Conservation (phyloP, 2,888 invertebrate genomes). For the Charanyca ferruginea region DNA sequence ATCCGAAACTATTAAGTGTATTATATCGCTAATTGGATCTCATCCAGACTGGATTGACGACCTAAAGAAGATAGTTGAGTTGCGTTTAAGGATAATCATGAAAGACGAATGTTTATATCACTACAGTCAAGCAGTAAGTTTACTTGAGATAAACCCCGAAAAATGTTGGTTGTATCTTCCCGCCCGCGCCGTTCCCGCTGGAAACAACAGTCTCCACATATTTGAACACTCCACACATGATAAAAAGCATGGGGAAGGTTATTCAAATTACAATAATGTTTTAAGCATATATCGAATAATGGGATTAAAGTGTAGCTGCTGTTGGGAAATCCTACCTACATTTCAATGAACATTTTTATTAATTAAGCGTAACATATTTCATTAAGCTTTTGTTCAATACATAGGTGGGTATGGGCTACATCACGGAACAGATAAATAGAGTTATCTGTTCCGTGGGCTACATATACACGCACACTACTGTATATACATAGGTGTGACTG, state of each 20-base stretch:
- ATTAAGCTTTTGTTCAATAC: conserved; percentile 19
- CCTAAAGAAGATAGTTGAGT: too few species aligned
- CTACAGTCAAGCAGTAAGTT: not conserved
- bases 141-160: not conserved
- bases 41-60: not conserved
- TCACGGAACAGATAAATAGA: too few species aligned
- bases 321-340: conserved; percentile 35
- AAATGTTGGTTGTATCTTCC: too few species aligned
- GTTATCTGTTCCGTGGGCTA: too few species aligned
- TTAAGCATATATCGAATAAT: conserved; percentile 4
- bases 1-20: not conserved
- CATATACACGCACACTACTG: too few species aligned
- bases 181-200: too few species aligned
- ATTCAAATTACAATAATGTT: not conserved
- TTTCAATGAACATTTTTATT: conserved; percentile 19
- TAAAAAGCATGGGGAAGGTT: not conserved
- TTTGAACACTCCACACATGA: too few species aligned
- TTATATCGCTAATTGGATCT: not conserved
- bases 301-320: conserved; percentile 8
- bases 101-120: not conserved
- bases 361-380: conserved; percentile 25
- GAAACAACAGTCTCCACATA: too few species aligned
- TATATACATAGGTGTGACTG: conserved; percentile 26
- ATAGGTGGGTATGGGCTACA: conserved; percentile 4
- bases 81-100: not conserved